Percentiles rank a stretch among this genome's conserved stretches.
Evolutionary conservation across 2,113 vertebrate species (phyloP).

Genomic region (Hydropotes inermis): DNA sequence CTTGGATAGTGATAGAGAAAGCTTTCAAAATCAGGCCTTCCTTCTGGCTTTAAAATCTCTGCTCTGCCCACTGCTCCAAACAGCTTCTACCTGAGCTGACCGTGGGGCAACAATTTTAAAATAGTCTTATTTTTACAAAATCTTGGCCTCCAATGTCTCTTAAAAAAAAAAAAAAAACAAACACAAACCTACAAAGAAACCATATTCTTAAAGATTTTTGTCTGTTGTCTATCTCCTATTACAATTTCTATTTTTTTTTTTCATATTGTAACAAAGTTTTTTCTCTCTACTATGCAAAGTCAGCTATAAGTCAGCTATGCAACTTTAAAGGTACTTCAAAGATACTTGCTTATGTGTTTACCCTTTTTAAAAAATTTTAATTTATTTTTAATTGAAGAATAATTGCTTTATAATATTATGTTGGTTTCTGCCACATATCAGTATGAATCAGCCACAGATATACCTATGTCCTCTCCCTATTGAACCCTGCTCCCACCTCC

Average conservation of each 20-base stretch:
- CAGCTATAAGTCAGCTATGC: not conserved
- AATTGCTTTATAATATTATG: not conserved
- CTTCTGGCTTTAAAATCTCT: not conserved
- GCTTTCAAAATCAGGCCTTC: not conserved
- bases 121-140: not conserved
- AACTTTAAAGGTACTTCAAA: not conserved
- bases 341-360: not conserved
- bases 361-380: not conserved
- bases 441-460: not conserved
- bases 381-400: not conserved
- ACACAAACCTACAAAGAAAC: not conserved
- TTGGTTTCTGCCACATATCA: not conserved
- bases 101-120: not conserved
- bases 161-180: not conserved
- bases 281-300: not conserved
- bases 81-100: not conserved
- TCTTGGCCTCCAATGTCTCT: not conserved
- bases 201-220: not conserved
- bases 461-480: not conserved
- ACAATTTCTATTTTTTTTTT: not conserved
- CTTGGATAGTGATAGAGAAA: not conserved
- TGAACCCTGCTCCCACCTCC: not conserved
- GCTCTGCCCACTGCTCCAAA: not conserved
- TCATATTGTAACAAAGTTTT: not conserved
- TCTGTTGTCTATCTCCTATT: not conserved